Percentiles rank a stretch among this genome's conserved stretches.
Conservation (phyloP, 2,797 vertebrate genomes). For the Phoebastria nigripes region DNA sequence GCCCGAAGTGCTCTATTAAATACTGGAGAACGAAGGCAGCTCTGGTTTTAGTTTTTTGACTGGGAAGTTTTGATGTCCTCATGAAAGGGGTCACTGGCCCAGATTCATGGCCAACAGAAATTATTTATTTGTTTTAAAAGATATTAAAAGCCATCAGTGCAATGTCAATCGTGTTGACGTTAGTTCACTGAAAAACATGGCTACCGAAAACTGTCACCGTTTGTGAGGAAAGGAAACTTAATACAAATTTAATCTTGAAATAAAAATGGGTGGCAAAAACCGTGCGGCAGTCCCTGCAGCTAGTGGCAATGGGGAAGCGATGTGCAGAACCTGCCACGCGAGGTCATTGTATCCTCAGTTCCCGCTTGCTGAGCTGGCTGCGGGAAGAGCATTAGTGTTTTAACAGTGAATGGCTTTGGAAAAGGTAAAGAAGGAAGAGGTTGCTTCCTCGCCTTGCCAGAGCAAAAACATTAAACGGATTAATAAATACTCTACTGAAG, state of each 20-base stretch:
- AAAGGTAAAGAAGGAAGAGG: neutral
- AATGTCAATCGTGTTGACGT: rapidly evolving
- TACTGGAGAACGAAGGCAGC: neutral
- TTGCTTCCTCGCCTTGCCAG: neutral
- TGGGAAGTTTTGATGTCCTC: neutral
- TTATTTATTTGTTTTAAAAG: neutral
- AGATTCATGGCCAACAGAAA: neutral
- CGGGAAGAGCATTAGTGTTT: neutral
- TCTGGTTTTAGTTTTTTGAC: neutral
- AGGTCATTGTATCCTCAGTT: constrained; percentile 22
- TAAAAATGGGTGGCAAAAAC: neutral
- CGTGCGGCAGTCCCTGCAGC: neutral
- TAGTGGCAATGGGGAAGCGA: rapidly evolving
- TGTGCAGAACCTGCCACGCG: constrained; percentile 22
- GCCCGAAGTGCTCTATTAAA: neutral
- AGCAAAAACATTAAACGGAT: constrained; percentile 19
- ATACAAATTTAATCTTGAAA: neutral
- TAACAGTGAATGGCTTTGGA: neutral
- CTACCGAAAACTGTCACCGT: neutral
- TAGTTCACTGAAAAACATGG: neutral
- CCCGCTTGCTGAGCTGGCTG: neutral
- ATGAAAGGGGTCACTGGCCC: neutral
- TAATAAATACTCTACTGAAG: constrained; percentile 8
- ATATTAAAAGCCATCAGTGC: neutral
- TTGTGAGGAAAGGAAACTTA: neutral